A percentile compares a stretch with the other conserved stretches of the same genome.
Conservation (phyloP, 2,113 vertebrate genomes). For the Corythoichthys intestinalis region DNA sequence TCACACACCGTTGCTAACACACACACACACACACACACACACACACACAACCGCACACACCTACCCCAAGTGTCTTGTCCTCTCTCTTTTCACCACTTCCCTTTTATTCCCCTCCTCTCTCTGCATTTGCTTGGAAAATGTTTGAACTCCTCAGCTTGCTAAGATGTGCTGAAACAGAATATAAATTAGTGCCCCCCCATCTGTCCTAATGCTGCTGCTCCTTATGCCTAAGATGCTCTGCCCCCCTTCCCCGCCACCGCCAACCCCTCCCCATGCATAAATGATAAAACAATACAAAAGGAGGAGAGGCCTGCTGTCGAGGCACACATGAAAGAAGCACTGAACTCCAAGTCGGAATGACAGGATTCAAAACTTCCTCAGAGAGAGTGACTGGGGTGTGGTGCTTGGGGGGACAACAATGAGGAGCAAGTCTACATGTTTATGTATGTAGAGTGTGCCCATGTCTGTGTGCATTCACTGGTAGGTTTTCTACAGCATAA, state of each 20-base stretch:
- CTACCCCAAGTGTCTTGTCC: constrained; percentile 58
- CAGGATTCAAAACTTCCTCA: constrained; percentile 62
- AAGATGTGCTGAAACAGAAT: constrained; percentile 74
- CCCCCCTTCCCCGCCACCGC: constrained; percentile 14
- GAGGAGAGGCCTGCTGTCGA: constrained; percentile 58
- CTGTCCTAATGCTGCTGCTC: constrained; percentile 64
- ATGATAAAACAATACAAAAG: constrained; percentile 79
- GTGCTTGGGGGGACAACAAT: constrained; percentile 8
- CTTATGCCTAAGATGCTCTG: constrained; percentile 58
- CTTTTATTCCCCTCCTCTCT: constrained; percentile 39
- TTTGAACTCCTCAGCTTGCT: constrained; percentile 69
- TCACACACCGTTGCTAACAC: constrained; percentile 25
- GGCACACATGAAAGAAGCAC: constrained; percentile 67
- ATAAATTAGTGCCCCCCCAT: constrained; percentile 65
- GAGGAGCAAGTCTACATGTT: constrained; percentile 25
- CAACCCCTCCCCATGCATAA: constrained; percentile 63
- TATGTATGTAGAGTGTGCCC: constrained; percentile 22
- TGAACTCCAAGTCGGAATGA: constrained; percentile 55
- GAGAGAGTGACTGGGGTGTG: constrained; percentile 28
- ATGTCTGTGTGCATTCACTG: background rate
- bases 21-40: constrained; percentile 23
- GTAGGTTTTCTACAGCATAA: background rate
- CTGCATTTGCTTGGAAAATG: constrained; percentile 63
- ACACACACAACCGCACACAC: constrained; percentile 23
- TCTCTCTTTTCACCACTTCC: constrained; percentile 46